Evolutionary conservation across 2,888 invertebrate genomes (phyloP).

Genomic region (Drosophila monieri): DNA sequence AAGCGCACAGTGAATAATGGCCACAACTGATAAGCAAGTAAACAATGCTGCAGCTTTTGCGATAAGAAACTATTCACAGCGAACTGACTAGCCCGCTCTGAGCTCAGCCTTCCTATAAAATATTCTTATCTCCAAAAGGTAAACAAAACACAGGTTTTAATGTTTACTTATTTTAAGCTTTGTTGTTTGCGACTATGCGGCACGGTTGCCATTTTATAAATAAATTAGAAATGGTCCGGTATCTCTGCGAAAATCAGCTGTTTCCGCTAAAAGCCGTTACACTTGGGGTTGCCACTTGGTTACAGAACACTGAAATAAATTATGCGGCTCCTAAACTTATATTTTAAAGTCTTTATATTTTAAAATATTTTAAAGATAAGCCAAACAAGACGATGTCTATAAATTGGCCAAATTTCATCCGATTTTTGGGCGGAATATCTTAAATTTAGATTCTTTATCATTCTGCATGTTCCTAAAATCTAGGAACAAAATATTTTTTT

Average conservation of each 20-base stretch:
- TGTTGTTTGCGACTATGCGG: slow-evolving; percentile 13
- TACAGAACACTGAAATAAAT: not conserved
- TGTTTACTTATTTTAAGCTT: slow-evolving; percentile 16
- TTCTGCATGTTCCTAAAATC: too few relatives aligned
- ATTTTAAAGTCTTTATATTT: too few relatives aligned
- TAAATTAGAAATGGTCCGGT: slow-evolving; percentile 4
- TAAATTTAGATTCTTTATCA: too few relatives aligned
- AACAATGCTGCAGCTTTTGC: slow-evolving; percentile 16
- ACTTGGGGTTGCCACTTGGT: not conserved
- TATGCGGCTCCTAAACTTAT: not conserved
- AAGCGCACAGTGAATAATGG: slow-evolving; percentile 21
- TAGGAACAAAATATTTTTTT: too few relatives aligned
- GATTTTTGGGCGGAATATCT: too few relatives aligned
- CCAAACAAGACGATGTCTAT: too few relatives aligned
- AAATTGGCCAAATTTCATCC: too few relatives aligned
- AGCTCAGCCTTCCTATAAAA: not conserved
- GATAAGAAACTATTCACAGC: slow-evolving; percentile 13
- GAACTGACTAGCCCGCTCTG: not conserved
- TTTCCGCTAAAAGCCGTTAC: not conserved
- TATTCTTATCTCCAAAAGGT: not conserved
- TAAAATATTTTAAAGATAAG: too few relatives aligned
- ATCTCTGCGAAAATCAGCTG: not conserved
- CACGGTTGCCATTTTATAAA: slow-evolving; percentile 10
- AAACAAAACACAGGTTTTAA: not conserved
- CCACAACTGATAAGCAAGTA: slow-evolving; percentile 25